Percentiles rank a stretch among this genome's conserved stretches.
These are phyloP conservation scores for Pluvialis apricaria DNA, from an alignment of 2,113 vertebrate species.

Conservation along the genomic window DNA sequence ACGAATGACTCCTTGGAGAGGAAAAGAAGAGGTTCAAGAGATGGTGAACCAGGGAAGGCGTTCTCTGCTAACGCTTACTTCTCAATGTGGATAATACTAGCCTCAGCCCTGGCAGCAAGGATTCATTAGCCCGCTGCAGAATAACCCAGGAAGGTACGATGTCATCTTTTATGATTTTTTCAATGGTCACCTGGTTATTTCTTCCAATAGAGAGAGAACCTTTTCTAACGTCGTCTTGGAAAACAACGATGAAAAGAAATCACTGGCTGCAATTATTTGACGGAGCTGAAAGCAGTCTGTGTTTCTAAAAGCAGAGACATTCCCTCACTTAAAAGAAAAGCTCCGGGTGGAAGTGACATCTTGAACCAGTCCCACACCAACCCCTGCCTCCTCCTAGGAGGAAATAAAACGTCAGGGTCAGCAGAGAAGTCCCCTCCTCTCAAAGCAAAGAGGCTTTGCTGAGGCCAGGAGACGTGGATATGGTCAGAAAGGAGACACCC, in stretches of 20 bases:
- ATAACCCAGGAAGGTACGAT: not conserved
- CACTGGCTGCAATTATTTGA: not conserved
- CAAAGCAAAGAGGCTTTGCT: not conserved
- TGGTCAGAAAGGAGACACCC: not conserved
- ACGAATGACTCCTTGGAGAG: not conserved
- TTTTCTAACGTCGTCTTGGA: not conserved
- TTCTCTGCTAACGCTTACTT: not conserved
- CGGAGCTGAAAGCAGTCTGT: not conserved
- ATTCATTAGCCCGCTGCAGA: not conserved
- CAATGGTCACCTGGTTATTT: not conserved
- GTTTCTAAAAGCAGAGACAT: not conserved
- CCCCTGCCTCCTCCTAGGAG: no score
- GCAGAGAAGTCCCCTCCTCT: not conserved
- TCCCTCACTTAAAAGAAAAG: not conserved
- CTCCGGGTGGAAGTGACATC: not conserved
- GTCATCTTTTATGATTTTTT: not conserved
- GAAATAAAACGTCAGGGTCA: not conserved
- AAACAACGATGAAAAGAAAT: not conserved
- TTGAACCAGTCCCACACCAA: not conserved
- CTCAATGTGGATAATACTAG: not conserved
- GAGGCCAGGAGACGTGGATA: not conserved
- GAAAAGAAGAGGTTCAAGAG: not conserved
- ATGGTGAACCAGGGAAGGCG: not conserved
- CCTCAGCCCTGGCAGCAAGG: not conserved
- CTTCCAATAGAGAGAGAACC: not conserved